phyloP scores from a whole-genome alignment of 2,113 vertebrate genomes.

The Cavia aperea region DNA sequence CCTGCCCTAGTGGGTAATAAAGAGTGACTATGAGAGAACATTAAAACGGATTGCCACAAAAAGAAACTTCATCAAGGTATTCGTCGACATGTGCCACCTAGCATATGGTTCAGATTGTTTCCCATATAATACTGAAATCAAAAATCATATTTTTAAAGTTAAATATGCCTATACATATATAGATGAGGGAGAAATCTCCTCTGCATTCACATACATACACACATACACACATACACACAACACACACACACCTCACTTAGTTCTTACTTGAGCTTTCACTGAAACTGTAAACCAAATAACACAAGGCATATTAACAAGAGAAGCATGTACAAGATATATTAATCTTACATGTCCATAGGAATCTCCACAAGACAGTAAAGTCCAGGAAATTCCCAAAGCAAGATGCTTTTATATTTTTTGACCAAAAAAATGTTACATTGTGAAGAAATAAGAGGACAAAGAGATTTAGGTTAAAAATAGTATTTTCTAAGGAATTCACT shows the following conservation, averaged over 20 bases:
- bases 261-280: neutral
- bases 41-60: neutral
- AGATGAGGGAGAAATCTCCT: neutral
- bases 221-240: neutral
- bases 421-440: neutral
- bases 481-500: neutral
- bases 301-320: neutral
- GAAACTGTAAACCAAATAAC: neutral
- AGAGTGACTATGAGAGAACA: neutral
- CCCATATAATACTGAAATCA: neutral
- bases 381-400: neutral
- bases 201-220: neutral
- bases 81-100: neutral
- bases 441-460: neutral
- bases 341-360: neutral
- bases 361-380: neutral
- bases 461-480: neutral
- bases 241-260: neutral
- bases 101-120: neutral
- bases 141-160: neutral
- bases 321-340: neutral
- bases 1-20: neutral
- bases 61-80: neutral
- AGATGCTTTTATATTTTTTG: neutral
- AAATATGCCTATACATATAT: neutral